Base-by-base conservation (phyloP, 2,797 vertebrate genomes). In the Cirrhinus mrigala region DNA sequence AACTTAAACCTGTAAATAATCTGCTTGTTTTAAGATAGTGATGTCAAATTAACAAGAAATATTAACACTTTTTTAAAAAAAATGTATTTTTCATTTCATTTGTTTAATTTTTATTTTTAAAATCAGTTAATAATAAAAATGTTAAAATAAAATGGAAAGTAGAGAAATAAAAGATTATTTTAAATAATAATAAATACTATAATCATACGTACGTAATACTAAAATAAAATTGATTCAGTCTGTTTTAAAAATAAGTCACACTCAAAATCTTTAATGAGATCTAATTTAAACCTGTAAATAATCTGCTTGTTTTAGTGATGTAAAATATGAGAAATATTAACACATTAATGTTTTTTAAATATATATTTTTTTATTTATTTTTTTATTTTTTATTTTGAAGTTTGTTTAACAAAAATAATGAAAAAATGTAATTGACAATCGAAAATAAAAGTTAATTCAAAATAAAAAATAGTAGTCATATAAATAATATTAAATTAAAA, bases 351-450 rank as follows among this genome's bases (percentile, higher is more conserved):
- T 24, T 24, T 16, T 37, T 37, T 37, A 37, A 4, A 37, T 37
- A 37, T 24, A 0, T n/a, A n/a, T n/a, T 9, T 10, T 18, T 2
- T 24, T 14, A 1, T 71, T n/a, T 0, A 15, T 16, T 27, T 2
- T 58, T 11, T 8, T 16, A 20, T 0, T 71, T 46, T 24, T 24
- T 48, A 24, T 12, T n/a, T 37, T 37, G 5, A 37, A 37, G 4
- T 33, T 33, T 33, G 33, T 37, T 37, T 37, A 37, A 37, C 33
- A 37, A 37, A 37, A 37, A 37, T 37, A 37, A 37, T 37, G 33
- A 37, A 37, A 37, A 37, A 5, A 37, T n/a, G n/a, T n/a, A n/a
- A n/a, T 4, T 37, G 33, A 37, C 12, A 48, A 12, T 12, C 3
- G 4, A 12, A 60, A 60, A n/a, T 12, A 24, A 12, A 60, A 60